phyloP scores from a whole-genome alignment of 2,888 invertebrate species.

The Anoncus sp. region DNA sequence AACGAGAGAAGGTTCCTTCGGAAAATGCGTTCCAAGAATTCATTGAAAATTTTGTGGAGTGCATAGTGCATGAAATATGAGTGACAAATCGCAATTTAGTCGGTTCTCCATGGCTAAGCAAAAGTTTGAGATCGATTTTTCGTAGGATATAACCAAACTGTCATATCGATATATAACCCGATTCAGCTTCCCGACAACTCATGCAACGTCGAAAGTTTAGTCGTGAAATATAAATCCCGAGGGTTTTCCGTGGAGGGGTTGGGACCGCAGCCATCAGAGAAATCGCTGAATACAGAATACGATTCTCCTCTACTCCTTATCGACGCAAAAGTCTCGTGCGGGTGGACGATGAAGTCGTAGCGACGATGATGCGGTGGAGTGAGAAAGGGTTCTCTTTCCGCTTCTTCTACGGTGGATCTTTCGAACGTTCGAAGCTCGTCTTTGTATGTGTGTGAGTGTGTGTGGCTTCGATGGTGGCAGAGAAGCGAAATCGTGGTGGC shows the following conservation, averaged over 20 bases:
- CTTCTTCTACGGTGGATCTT: constrained; percentile 30
- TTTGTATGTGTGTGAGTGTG: constrained; percentile 22
- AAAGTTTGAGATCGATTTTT: constrained; percentile 33
- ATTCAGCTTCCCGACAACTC: constrained; percentile 34
- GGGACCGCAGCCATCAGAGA: constrained; percentile 44
- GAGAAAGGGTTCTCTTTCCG: constrained; percentile 44
- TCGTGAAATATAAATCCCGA: constrained; percentile 58
- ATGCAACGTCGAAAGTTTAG: constrained; percentile 51
- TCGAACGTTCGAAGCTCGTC: constrained; percentile 27
- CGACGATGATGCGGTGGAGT: constrained; percentile 11
- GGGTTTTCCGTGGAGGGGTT: constrained; percentile 14
- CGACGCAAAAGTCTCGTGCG: constrained; percentile 57
- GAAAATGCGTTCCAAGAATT: constrained; percentile 1
- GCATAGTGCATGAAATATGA: constrained; percentile 26
- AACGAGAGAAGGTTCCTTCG: no score
- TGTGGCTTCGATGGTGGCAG: constrained; percentile 29
- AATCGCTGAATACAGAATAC: constrained; percentile 66
- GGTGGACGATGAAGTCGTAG: constrained; percentile 38
- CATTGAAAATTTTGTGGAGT: background rate
- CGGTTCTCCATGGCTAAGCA: background rate
- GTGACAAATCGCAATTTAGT: background rate
- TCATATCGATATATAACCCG: constrained; percentile 42
- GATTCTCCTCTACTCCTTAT: constrained; percentile 63
- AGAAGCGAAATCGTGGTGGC: constrained; percentile 8
- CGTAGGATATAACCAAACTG: constrained; percentile 29